A percentile compares a stretch with the other conserved stretches of the same genome.
phyloP scores from a whole-genome alignment of 2,797 vertebrate genomes.

The Neostethus bicornis region DNA sequence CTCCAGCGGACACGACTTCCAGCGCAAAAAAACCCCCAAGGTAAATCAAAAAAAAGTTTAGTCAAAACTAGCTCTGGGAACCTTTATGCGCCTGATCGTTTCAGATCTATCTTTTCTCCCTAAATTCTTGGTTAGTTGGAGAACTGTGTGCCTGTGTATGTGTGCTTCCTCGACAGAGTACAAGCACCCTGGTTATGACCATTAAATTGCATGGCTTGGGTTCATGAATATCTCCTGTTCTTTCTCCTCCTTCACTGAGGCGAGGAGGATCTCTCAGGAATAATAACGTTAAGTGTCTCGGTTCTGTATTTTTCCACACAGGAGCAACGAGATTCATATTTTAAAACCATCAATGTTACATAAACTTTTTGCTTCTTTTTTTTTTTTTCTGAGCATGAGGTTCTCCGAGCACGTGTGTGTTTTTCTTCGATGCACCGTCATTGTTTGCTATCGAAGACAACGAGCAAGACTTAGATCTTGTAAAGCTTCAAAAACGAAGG shows the following conservation, averaged over 20 bases:
- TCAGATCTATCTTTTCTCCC: constrained; percentile 46
- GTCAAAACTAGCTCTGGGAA: constrained; percentile 49
- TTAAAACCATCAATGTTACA: constrained; percentile 20
- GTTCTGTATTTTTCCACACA: constrained; percentile 46
- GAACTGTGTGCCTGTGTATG: constrained; percentile 20
- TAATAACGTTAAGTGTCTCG: constrained; percentile 40
- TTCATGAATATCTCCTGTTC: constrained; percentile 54
- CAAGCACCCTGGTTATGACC: constrained; percentile 38
- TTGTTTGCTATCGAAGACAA: constrained; percentile 1
- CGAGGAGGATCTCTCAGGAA: constrained; percentile 43
- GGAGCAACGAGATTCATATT: constrained; percentile 15
- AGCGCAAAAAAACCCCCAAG: constrained; percentile 12
- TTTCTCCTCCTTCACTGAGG: constrained; percentile 32
- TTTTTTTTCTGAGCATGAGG: neutral
- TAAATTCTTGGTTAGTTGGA: constrained; percentile 22
- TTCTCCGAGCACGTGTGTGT: constrained; percentile 6
- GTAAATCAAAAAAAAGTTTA: constrained; percentile 14
- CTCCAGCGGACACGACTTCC: constrained; percentile 17
- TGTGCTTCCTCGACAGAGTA: constrained; percentile 56
- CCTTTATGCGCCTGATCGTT: constrained; percentile 26
- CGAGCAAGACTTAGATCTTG: constrained; percentile 9
- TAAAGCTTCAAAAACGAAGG: constrained; percentile 3
- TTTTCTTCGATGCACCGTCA: neutral
- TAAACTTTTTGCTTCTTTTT: neutral
- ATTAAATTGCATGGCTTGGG: constrained; percentile 56